Evolutionary conservation across 1,140 invertebrate genomes (phyloP), one percentile per base, ranked within the genome.

Genomic region (Artemia franciscana): DNA sequence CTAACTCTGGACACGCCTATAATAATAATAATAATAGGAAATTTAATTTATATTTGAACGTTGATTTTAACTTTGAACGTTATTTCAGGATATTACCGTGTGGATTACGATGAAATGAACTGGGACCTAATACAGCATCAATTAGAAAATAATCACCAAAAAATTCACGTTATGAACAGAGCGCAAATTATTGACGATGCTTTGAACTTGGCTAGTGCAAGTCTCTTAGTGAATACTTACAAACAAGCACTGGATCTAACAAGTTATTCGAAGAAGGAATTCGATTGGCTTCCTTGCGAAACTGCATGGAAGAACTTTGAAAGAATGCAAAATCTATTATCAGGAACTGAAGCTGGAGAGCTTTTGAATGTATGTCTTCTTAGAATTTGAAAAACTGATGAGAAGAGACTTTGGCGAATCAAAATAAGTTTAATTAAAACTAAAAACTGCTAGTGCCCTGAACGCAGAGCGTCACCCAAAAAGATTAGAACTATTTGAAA

Each of bases 111-210:
- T 63, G 70, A 74, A 1, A 67, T 68, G 5, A 80, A 78, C 25
- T 89, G 85, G 86, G 68, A 79, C 60, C 73, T 74, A 26, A 76
- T 84, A 23, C 24, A 39, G 4, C 63, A 63, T 24, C 65, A 63
- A 3, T 64, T 67, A 18, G 21, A 26, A 24, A 21, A 24, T 12
- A 24, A 62, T 21, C 56, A 15, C n/a, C 4, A 75, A 65, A 71
- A 73, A 2, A 77, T 80, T 24, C 64, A 72, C 18, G 67, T 71
- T 4, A 73, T 84, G 0, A 84, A 85, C 62, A 77, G 85, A 56
- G 87, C 85, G 0, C 84, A 88, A 67, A 70, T 92, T 0, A 77
- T 93, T 7, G 84, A 90, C 67, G 88, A 93, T 73, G 78, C 85
- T 1, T 81, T 90, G 68, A 83, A 84, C 69, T 73, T 91, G 57